These are phyloP conservation scores for Pyrochroa serraticornis DNA, from an alignment of 2,888 invertebrate genomes.

Conservation along the genomic window DNA sequence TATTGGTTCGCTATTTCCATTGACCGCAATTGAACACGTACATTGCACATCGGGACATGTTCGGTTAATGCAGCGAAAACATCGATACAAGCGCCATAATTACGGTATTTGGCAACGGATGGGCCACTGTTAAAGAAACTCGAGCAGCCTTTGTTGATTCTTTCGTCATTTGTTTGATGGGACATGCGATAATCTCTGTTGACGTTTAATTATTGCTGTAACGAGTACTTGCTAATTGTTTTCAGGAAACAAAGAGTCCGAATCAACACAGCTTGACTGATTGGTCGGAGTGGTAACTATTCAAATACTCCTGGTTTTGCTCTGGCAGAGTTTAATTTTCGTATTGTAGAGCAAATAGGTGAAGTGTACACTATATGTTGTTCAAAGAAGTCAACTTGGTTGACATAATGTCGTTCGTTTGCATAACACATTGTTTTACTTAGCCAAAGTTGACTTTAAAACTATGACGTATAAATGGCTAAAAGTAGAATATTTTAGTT, in stretches of 20 bases:
- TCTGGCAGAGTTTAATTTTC: slow-evolving; percentile 9
- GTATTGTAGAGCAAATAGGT: slow-evolving; percentile 6
- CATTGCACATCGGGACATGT: slow-evolving; percentile 39
- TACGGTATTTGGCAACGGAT: too few relatives aligned
- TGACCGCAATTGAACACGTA: slow-evolving; percentile 45
- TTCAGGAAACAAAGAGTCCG: slow-evolving; percentile 23
- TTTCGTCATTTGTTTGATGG: slow-evolving; percentile 8
- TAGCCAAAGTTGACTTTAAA: too few relatives aligned
- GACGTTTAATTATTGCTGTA: slow-evolving; percentile 23
- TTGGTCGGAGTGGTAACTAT: slow-evolving; percentile 1
- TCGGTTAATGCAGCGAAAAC: slow-evolving; percentile 41
- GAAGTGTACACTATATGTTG: slow-evolving; percentile 5
- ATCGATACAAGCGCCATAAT: slow-evolving; percentile 18
- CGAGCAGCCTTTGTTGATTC: not conserved
- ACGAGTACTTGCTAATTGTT: slow-evolving; percentile 25
- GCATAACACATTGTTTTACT: too few relatives aligned
- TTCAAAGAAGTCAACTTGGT: too few relatives aligned
- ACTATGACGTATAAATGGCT: too few relatives aligned
- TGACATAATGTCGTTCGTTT: too few relatives aligned
- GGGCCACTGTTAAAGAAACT: too few relatives aligned
- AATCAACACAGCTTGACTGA: slow-evolving; percentile 26
- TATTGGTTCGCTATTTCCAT: slow-evolving; percentile 49
- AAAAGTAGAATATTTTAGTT: too few relatives aligned
- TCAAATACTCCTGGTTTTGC: slow-evolving; percentile 18
- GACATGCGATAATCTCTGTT: slow-evolving; percentile 15